Base-by-base conservation (phyloP, 2,113 vertebrate genomes). In the Xenopus laevis region DNA sequence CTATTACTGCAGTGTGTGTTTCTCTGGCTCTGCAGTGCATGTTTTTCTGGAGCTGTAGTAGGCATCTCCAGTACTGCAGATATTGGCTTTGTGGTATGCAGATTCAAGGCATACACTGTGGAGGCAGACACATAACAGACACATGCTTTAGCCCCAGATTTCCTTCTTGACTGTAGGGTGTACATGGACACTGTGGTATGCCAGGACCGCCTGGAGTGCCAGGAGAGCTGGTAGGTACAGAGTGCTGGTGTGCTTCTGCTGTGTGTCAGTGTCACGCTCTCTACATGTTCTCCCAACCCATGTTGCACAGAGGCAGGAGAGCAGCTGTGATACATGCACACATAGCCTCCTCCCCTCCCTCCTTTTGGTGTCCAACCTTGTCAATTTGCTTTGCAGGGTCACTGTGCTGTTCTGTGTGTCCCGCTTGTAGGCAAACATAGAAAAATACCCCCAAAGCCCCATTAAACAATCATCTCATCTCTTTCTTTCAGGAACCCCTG, bases 121-220 rank as follows among this genome's bases (percentile, higher is more conserved):
- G 53, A 57, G 74, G 44, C 62, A 40, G 62, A 64, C 27, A 61
- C 33, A 61, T 21, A 33, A 20, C 53, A 69, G 18, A 47, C 74
- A 69, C n/a, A 66, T 72, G 68, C 52, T 72, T 77, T 77, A 77
- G 74, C 60, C 74, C 83, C 85, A 86, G 81, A 79, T 90, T 87
- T 90, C 81, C 86, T 90, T 71, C 85, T 91, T 81, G 81, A 52
- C 71, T 71, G 84, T 92, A 98, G 97, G 97, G 96, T 85, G 83
- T 93, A 79, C 95, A 95, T 68, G 96, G 97, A 83, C 92, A 92
- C 82, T 94, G 96, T 21, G 96, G 96, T 76, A 78, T 94, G 86
- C 94, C 95, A 4, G 96, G 96, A 79, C 86, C 93, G 82, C 93
- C 94, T 0, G 94, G 95, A 81, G 88, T 91, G 0, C 91, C 94